These are phyloP conservation scores for Sminthurides aquaticus DNA, from an alignment of 2,888 invertebrate genomes.

Conservation along the genomic window DNA sequence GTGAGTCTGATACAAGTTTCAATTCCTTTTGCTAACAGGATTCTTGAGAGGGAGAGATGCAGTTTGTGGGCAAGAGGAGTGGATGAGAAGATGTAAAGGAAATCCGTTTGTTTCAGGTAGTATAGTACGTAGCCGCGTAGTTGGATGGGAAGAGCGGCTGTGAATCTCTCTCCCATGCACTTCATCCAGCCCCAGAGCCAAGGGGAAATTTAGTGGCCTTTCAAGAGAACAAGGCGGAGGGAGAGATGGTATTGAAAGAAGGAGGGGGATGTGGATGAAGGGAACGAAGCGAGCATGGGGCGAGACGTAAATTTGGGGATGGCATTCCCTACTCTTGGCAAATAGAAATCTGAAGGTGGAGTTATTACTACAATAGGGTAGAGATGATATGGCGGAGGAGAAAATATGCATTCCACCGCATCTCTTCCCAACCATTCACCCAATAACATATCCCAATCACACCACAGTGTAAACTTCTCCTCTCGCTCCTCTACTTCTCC, in stretches of 20 bases:
- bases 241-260: neutral
- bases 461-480: neutral
- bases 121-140: too few species aligned
- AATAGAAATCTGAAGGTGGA: neutral
- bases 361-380: neutral
- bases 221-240: neutral
- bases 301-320: neutral
- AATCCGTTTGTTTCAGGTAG: neutral
- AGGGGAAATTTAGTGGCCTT: neutral
- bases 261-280: constrained; percentile 6
- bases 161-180: neutral
- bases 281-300: neutral
- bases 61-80: neutral
- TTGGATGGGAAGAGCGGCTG: neutral
- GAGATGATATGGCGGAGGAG: neutral
- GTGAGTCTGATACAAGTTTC: neutral
- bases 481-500: constrained; percentile 10
- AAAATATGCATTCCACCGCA: neutral
- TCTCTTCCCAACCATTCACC: neutral
- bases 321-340: neutral
- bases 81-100: neutral
- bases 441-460: neutral
- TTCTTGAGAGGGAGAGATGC: too few species aligned
- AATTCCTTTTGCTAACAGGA: neutral
- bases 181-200: too few species aligned